Percentiles rank a stretch among this genome's conserved stretches.
Conservation (phyloP, 2,797 vertebrate genomes). For the Lindbergichthys nudifrons region DNA sequence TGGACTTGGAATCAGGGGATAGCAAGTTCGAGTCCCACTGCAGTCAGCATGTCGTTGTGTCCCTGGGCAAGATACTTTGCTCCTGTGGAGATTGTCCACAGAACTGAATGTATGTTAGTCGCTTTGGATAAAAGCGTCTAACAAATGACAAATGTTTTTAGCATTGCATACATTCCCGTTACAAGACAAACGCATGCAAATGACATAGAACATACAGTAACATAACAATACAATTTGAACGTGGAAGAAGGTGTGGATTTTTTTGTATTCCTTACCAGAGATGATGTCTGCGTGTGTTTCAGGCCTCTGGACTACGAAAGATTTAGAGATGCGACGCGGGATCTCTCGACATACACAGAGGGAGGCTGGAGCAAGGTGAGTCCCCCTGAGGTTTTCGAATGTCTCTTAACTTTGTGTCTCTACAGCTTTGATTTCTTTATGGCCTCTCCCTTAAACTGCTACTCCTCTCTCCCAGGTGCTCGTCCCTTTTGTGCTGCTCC, state of each 20-base stretch:
- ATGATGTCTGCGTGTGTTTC: conserved; percentile 64
- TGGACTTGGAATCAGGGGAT: no score
- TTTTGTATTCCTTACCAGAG: not conserved
- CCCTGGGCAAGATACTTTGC: no score
- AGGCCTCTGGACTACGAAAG: conserved; percentile 91
- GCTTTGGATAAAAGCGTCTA: no score
- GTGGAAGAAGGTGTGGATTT: not conserved
- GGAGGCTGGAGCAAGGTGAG: conserved; percentile 94
- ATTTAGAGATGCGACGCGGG: conserved; percentile 84
- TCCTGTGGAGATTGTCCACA: no score
- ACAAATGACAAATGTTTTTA: not conserved
- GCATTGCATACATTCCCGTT: not conserved
- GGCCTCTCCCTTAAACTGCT: not conserved
- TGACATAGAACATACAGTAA: no score
- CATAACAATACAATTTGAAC: not conserved
- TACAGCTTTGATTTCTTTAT: not conserved
- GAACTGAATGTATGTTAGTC: no score
- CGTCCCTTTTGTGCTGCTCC: conserved; percentile 92
- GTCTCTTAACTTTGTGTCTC: not conserved
- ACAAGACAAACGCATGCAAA: not conserved
- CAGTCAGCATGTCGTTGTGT: no score
- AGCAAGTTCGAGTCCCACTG: no score
- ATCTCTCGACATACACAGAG: conserved; percentile 83
- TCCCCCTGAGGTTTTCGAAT: not conserved
- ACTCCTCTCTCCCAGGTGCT: conserved; percentile 83